Evolutionary conservation across 1,140 invertebrate genomes (phyloP), one percentile per base, ranked within the genome.

Genomic region (Ooceraea biroi): DNA sequence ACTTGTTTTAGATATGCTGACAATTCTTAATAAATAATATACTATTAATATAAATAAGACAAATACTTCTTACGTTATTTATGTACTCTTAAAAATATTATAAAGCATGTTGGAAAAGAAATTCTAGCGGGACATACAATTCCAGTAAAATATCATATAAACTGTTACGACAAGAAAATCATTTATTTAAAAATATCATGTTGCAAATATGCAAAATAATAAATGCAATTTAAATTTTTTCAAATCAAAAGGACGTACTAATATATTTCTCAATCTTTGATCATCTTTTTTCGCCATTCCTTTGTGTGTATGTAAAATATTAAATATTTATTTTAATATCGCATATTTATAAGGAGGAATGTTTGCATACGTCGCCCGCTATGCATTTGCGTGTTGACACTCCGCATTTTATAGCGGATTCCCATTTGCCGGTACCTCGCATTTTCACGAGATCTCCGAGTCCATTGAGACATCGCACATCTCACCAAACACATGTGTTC

Each of bases 321-420:
- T 19, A 61, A 74, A 74, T 74, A 74, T 74, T 74, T 74, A 63
- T 74, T 61, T 69, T 58, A 73, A 73, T 58, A 58, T 27, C 61
- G 36, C 41, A 74, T 60, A 74, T 74, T 74, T 74, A 27, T 74
- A 46, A 74, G 22, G 5, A 73, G n/a, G n/a, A 44, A 27, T 27
- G 2, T 17, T 74, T 22, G 17, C 55, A 27, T 27, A n/a, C 36
- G 17, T 30, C 12, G 19, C 17, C 36, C n/a, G 44, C 14, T 7
- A 58, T 73, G 10, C 36, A 41, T 44, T 60, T 46, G 22, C 41
- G 17, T 74, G 36, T 74, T 63, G 72, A 58, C 41, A 5, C 11
- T 46, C 5, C 22, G 41, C 41, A 30, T 61, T 61, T 74, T 74
- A 74, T 63, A 41, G 36, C 36, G 44, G n/a, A 27, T 65, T 22